Evolutionary conservation across 2,113 vertebrate species (phyloP).

Genomic region (Delphinus delphis): DNA sequence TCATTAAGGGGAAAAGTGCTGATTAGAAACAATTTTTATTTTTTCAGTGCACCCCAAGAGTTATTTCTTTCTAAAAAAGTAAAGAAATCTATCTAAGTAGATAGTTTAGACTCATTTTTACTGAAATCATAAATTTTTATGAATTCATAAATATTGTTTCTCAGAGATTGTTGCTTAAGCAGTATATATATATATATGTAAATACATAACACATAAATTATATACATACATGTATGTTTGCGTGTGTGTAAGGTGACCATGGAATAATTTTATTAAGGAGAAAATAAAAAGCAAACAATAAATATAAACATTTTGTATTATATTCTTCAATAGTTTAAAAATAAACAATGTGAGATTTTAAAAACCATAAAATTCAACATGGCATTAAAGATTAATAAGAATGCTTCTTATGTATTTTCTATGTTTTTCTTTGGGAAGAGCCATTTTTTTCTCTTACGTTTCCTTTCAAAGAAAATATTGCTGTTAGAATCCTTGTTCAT

Average conservation of each 20-base stretch:
- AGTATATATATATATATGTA: conserved; percentile 35
- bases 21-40: conserved; percentile 75
- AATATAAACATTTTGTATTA: not conserved
- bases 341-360: not conserved
- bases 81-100: conserved; percentile 62
- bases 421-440: not conserved
- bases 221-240: not conserved
- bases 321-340: not conserved
- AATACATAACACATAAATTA: not conserved
- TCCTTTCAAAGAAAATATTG: not conserved
- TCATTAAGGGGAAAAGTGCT: conserved; percentile 74
- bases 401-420: not conserved
- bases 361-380: not conserved
- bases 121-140: conserved; percentile 66
- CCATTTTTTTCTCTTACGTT: not conserved
- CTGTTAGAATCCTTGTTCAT: not conserved
- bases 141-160: conserved; percentile 68
- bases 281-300: not conserved
- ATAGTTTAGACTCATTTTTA: conserved; percentile 63
- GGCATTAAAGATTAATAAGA: not conserved
- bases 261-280: not conserved
- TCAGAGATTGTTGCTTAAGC: conserved; percentile 22
- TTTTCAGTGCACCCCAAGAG: conserved; percentile 73
- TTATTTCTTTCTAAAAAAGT: conserved; percentile 59
- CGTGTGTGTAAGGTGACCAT: not conserved